These are phyloP conservation scores for Telenomus remus DNA, from an alignment of 1,140 invertebrate species.

Conservation along the genomic window DNA sequence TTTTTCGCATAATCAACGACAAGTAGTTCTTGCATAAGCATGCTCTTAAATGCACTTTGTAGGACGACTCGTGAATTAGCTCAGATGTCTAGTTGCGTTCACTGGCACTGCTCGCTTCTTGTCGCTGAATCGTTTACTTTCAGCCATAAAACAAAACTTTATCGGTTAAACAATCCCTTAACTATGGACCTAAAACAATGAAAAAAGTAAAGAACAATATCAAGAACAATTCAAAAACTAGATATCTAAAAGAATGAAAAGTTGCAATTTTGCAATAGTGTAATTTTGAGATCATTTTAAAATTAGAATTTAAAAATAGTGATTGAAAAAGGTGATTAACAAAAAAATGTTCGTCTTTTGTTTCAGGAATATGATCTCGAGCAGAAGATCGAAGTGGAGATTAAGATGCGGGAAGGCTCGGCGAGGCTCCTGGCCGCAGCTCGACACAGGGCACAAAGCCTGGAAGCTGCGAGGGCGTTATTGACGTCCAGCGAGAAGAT, in stretches of 20 bases:
- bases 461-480: slow-evolving; percentile 83
- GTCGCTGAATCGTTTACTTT: slow-evolving; percentile 16
- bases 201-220: too few relatives aligned
- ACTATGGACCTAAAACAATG: too few relatives aligned
- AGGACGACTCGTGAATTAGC: slow-evolving; percentile 46
- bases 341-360: slow-evolving; percentile 27
- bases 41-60: slow-evolving; percentile 31
- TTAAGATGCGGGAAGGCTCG: slow-evolving; percentile 84
- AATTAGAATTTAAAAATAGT: too few relatives aligned
- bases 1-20: slow-evolving; percentile 36
- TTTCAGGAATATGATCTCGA: slow-evolving; percentile 80
- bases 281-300: too few relatives aligned
- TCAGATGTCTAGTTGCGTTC: slow-evolving; percentile 38
- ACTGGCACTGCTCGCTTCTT: slow-evolving; percentile 12
- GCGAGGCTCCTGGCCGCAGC: slow-evolving; percentile 82
- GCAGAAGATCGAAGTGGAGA: slow-evolving; percentile 84
- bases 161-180: too few relatives aligned
- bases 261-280: too few relatives aligned
- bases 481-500: slow-evolving; percentile 83
- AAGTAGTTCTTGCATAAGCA: slow-evolving; percentile 21
- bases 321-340: not conserved
- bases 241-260: too few relatives aligned
- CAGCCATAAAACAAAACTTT: not conserved
- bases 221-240: too few relatives aligned
- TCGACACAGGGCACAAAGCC: slow-evolving; percentile 79